These are phyloP conservation scores for Petrolisthes cinctipes DNA, from an alignment of 2,888 invertebrate species.

Conservation along the genomic window DNA sequence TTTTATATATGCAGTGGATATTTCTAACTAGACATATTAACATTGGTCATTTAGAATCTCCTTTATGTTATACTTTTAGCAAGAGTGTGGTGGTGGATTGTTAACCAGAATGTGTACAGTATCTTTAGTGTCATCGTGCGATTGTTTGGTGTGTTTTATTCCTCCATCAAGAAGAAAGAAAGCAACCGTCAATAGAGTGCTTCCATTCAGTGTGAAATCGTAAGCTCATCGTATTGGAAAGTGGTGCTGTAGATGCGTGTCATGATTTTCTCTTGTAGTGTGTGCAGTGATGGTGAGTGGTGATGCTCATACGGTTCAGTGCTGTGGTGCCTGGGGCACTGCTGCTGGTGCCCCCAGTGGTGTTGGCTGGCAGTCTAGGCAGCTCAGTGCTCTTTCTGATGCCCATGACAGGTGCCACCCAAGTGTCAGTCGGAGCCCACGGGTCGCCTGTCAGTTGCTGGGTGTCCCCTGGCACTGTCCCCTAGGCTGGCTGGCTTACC, in stretches of 20 bases:
- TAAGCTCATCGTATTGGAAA: conserved; percentile 32
- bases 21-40: not conserved
- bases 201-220: conserved; percentile 34
- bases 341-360: conserved; percentile 15
- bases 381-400: conserved; percentile 55
- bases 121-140: conserved; percentile 9
- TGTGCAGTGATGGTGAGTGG: conserved; percentile 51
- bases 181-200: conserved; percentile 32
- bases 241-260: conserved; percentile 37
- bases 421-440: conserved; percentile 41
- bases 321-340: conserved; percentile 31
- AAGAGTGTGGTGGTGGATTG: conserved; percentile 24
- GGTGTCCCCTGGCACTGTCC: conserved; percentile 15
- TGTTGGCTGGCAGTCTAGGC: conserved; percentile 35
- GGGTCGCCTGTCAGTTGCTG: conserved; percentile 25
- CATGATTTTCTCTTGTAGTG: conserved; percentile 27
- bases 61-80: not conserved
- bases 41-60: not conserved
- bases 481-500: not conserved
- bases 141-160: conserved; percentile 34
- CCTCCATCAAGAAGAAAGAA: conserved; percentile 34
- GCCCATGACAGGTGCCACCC: conserved; percentile 49
- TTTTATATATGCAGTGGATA: no score
- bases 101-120: conserved; percentile 31
- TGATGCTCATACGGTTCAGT: conserved; percentile 20